phyloP scores from a whole-genome alignment of 2,113 vertebrate genomes.

The Sminthopsis crassicaudata region DNA sequence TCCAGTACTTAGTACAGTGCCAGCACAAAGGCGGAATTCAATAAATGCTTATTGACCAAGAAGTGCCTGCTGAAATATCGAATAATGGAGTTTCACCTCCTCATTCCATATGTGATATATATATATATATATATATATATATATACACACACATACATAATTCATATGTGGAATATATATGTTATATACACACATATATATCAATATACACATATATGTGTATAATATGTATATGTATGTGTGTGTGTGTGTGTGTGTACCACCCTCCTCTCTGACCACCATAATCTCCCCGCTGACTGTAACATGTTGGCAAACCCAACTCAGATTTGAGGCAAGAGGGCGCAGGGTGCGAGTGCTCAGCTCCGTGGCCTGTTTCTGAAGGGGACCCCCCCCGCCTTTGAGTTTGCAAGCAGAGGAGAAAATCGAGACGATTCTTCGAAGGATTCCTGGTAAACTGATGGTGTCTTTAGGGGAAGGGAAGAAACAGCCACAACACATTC shows the following conservation, averaged over 20 bases:
- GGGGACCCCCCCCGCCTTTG: background rate
- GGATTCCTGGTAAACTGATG: background rate
- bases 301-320: background rate
- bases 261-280: accelerated
- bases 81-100: background rate
- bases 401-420: background rate
- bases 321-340: background rate
- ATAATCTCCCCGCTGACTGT: background rate
- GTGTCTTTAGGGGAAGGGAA: background rate
- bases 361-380: background rate
- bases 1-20: background rate
- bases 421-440: background rate
- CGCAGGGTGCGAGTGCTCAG: background rate
- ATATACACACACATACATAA: too few relatives aligned
- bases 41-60: background rate
- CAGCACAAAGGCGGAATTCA: background rate
- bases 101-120: background rate
- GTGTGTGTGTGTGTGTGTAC: too few relatives aligned
- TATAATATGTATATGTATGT: too few relatives aligned
- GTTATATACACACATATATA: too few relatives aligned
- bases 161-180: too few relatives aligned
- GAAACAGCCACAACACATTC: background rate
- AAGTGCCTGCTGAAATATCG: background rate
- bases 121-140: too few relatives aligned
- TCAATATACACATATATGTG: too few relatives aligned